phyloP scores from a whole-genome alignment of 2,797 vertebrate species.

The Peromyscus eremicus region DNA sequence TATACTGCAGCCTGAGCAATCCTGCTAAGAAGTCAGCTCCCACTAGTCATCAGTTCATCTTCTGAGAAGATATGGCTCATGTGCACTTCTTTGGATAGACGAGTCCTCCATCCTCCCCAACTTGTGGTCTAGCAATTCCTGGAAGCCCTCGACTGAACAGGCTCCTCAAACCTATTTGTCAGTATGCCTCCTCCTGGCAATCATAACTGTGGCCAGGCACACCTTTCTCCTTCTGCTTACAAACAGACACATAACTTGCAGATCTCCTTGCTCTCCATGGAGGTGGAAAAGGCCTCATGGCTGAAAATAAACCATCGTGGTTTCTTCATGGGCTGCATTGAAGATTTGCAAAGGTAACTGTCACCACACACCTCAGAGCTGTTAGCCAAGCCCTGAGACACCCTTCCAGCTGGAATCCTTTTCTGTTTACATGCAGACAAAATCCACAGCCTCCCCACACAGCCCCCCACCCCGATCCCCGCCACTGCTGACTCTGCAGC shows the following conservation, averaged over 20 bases:
- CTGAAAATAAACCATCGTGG: not conserved
- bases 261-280: not conserved
- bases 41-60: not conserved
- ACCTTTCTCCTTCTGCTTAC: not conserved
- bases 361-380: not conserved
- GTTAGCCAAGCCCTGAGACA: not conserved
- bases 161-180: not conserved
- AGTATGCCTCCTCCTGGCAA: not conserved
- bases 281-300: not conserved
- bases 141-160: not conserved
- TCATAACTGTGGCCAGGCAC: not conserved
- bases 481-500: not conserved
- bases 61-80: not conserved
- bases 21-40: not conserved
- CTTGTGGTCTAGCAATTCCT: not conserved
- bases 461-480: fast-evolving
- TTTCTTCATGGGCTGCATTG: not conserved
- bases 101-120: not conserved
- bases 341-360: not conserved
- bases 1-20: not conserved
- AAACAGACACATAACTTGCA: not conserved
- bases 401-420: not conserved
- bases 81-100: not conserved
- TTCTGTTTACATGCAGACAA: conserved; percentile 16
- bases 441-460: not conserved